Base-by-base conservation (phyloP, 23 tunicate genomes). In the Corella eumyota region DNA sequence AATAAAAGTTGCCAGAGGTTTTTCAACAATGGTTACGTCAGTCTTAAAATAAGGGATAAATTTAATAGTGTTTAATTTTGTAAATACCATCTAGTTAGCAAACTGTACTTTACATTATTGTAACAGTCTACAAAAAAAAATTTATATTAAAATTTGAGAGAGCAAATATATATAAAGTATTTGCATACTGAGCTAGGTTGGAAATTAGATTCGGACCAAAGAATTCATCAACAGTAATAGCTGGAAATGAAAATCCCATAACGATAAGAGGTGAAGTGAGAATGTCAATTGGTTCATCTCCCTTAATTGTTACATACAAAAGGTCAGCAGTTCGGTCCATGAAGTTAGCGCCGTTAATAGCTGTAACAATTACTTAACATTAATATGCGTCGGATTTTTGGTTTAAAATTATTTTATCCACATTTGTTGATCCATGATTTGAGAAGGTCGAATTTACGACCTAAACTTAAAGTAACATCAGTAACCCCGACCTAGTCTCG, bases 221-320 rank as follows among this genome's bases (percentile, higher is more conserved):
- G 69, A 84, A 84, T 22, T 84, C 94, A 50, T 84, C 94, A 31
- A 76, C 29, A 17, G 78, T 40, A 2, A 76, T 28, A 47, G 83
- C 78, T 23, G 77, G 78, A 32, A 84, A 56, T 24, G 47, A 66
- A 54, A 84, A 52, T 17, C 23, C 53, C 0, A 84, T 35, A 30
- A 63, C 19, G 23, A 84, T 49, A 23, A 49, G 63, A 4, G 83
- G 83, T 4, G 21, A 34, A 0, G 94, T 76, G 13, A 6, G 6
- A 47, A 84, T 65, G 17, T 64, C 55, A 24, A 84, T 35, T 27
- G 77, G 73, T 15, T 61, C 72, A 1, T 22, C 38, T 5, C 78
- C 94, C 35, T 49, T 45, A 26, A 84, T 19, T 3, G 62, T 54
- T 30, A 84, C 56, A 50, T 84, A 69, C 17, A 63, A 49, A 2